A percentile compares a stretch with the other conserved stretches of the same genome.
Conservation (phyloP, 1,140 invertebrate species). For the Copidosoma floridanum region DNA sequence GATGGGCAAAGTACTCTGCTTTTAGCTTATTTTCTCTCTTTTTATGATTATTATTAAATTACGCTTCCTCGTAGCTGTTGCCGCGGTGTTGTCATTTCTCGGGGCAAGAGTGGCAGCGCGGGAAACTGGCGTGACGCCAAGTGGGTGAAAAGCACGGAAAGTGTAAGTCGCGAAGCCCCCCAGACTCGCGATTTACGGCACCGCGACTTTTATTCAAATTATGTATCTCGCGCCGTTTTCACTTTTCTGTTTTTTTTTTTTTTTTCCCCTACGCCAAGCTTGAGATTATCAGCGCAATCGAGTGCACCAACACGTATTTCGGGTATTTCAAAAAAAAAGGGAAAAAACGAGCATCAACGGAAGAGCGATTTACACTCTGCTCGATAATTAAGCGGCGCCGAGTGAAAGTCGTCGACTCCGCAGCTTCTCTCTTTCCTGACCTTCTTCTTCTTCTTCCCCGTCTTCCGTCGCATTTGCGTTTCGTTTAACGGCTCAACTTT, state of each 20-base stretch:
- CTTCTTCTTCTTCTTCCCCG: background rate
- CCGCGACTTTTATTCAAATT: slow-evolving; percentile 51
- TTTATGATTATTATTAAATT: background rate
- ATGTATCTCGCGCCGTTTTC: slow-evolving; percentile 29
- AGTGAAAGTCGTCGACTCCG: slow-evolving; percentile 39
- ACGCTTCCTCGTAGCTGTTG: background rate
- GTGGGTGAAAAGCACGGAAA: slow-evolving; percentile 57
- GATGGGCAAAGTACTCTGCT: too few species aligned
- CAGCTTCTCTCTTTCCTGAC: slow-evolving; percentile 24
- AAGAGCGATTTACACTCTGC: slow-evolving; percentile 24
- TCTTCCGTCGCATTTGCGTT: slow-evolving; percentile 10
- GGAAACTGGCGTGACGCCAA: slow-evolving; percentile 50
- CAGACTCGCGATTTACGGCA: slow-evolving; percentile 47
- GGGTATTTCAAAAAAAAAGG: too few species aligned
- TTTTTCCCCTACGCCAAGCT: too few species aligned
- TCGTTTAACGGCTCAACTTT: slow-evolving; percentile 38
- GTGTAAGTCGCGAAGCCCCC: slow-evolving; percentile 31
- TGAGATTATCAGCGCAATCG: too few species aligned
- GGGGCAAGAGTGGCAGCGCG: background rate
- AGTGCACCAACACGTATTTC: too few species aligned
- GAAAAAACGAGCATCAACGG: slow-evolving; percentile 31
- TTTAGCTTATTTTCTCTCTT: background rate
- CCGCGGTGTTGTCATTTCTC: slow-evolving; percentile 5
- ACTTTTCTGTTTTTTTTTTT: background rate
- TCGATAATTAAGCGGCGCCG: slow-evolving; percentile 36